A percentile compares a stretch with the other conserved stretches of the same genome.
These are phyloP conservation scores for Reticulitermes speratus DNA, from an alignment of 1,140 invertebrate genomes.

Conservation along the genomic window DNA sequence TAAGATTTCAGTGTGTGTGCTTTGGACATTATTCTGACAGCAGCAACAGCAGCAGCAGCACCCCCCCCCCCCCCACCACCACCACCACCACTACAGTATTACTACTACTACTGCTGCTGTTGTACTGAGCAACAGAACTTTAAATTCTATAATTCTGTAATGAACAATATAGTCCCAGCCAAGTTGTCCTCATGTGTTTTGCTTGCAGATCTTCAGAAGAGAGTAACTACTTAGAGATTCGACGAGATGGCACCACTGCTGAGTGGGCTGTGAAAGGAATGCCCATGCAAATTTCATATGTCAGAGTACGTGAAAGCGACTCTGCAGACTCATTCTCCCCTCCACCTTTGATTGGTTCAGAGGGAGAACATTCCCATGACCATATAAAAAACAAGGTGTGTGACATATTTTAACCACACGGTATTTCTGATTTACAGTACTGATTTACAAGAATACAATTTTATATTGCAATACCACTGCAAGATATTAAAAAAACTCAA, in stretches of 20 bases:
- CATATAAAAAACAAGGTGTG: conserved; percentile 42
- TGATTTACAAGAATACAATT: conserved; percentile 37
- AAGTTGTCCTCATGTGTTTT: too few species aligned
- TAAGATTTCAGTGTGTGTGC: too few species aligned
- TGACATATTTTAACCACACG: neutral
- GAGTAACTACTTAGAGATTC: conserved; percentile 52
- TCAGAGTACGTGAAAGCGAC: conserved; percentile 40
- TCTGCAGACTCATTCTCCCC: conserved; percentile 55
- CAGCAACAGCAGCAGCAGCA: too few species aligned
- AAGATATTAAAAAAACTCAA: too few species aligned
- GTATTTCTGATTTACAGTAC: conserved; percentile 9
- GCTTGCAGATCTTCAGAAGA: conserved; percentile 40
- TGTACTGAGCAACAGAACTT: too few species aligned
- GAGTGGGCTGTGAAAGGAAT: conserved; percentile 56
- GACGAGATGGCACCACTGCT: conserved; percentile 53
- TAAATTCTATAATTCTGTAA: too few species aligned
- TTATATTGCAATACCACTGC: too few species aligned
- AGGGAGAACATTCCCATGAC: conserved; percentile 34
- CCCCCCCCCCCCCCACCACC: too few species aligned
- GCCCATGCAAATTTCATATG: conserved; percentile 40
- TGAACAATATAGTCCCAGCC: too few species aligned
- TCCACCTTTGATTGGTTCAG: conserved; percentile 38
- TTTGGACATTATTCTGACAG: too few species aligned
- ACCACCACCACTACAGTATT: too few species aligned
- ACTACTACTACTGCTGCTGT: too few species aligned